phyloP scores from a whole-genome alignment of 2,113 vertebrate species.

The Eonycteris spelaea region DNA sequence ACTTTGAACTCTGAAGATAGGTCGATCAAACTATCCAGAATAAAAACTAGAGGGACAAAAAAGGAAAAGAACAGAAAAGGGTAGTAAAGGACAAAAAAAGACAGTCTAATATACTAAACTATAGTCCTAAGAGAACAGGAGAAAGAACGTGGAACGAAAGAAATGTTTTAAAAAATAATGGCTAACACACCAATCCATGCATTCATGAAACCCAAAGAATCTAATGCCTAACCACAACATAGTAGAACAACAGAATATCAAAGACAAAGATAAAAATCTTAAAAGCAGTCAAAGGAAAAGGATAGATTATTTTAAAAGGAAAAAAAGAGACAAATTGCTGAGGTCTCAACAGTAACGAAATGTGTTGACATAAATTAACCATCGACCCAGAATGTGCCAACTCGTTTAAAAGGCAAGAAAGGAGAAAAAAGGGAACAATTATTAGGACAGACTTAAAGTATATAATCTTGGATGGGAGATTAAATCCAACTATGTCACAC shows the following conservation, averaged over 20 bases:
- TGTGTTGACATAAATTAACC: neutral
- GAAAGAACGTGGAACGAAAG: neutral
- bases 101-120: neutral
- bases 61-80: neutral
- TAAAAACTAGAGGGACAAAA: neutral
- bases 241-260: neutral
- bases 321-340: neutral
- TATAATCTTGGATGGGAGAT: neutral
- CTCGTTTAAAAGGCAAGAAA: neutral
- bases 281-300: neutral
- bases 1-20: neutral
- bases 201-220: neutral
- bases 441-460: neutral
- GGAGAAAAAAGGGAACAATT: neutral
- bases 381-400: neutral
- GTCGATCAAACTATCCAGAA: neutral
- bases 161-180: neutral
- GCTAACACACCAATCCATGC: neutral
- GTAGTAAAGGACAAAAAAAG: neutral
- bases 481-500: neutral
- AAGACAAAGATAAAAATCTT: neutral
- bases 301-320: neutral
- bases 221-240: neutral
- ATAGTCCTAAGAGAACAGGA: neutral
- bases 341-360: neutral